phyloP scores from a whole-genome alignment of 1,140 invertebrate species.

The Odontomachus brunneus region DNA sequence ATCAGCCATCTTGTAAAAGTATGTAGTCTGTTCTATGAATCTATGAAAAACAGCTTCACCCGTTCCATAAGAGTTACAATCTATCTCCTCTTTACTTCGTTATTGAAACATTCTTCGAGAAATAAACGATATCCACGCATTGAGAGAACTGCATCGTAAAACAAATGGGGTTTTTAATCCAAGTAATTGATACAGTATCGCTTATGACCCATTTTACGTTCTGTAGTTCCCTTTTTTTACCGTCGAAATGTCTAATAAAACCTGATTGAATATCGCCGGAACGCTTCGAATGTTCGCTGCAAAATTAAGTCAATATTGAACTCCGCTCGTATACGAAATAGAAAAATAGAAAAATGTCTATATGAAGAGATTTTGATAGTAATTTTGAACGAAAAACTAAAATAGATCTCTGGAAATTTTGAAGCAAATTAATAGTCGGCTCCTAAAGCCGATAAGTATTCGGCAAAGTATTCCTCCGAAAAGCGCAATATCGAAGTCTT shows the following conservation, averaged over 20 bases:
- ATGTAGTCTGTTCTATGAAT: too few species aligned
- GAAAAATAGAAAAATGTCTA: background rate
- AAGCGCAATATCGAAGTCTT: conserved; percentile 13
- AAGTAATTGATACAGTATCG: conserved; percentile 10
- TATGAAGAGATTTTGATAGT: background rate
- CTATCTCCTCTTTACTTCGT: conserved; percentile 23
- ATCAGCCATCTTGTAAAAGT: too few species aligned
- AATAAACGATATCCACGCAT: background rate
- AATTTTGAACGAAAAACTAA: background rate
- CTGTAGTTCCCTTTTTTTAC: background rate
- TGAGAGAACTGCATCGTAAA: background rate
- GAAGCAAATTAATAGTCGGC: background rate
- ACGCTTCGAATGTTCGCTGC: too few species aligned
- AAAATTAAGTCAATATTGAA: background rate
- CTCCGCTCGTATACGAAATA: background rate
- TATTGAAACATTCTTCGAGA: background rate
- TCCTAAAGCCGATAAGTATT: background rate
- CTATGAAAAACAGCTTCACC: too few species aligned
- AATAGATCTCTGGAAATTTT: background rate
- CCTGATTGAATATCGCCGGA: background rate
- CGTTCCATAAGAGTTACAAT: too few species aligned
- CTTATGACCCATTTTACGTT: background rate
- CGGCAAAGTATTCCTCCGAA: background rate
- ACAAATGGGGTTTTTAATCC: background rate
- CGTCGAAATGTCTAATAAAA: background rate